phyloP scores from a whole-genome alignment of 2,797 vertebrate species.

The Dallia pectoralis region DNA sequence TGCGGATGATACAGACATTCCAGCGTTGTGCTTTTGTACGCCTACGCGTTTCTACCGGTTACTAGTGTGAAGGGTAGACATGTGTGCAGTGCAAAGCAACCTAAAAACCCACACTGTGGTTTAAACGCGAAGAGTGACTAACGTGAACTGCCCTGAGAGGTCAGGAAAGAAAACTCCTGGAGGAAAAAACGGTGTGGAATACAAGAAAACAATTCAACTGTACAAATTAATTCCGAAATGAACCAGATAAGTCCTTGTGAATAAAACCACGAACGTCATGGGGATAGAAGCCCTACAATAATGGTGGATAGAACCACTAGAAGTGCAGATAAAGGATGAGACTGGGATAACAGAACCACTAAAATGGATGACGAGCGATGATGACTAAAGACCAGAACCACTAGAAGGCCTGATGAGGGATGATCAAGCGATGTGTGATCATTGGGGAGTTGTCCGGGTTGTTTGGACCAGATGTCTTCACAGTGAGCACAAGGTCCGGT shows the following conservation, averaged over 20 bases:
- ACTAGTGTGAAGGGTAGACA: neutral
- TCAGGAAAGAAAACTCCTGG: neutral
- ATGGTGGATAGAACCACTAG: neutral
- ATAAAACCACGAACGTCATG: no score
- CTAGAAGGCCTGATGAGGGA: neutral
- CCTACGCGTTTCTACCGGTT: neutral
- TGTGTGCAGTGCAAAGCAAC: neutral
- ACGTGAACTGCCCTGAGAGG: neutral
- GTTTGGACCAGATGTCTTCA: conserved; percentile 23
- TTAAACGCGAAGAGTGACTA: neutral
- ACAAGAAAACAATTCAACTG: neutral
- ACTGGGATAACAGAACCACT: no score
- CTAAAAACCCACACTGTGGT: neutral
- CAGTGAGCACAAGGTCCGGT: conserved; percentile 12
- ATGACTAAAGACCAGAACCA: neutral
- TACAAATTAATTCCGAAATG: no score
- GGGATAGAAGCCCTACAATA: no score
- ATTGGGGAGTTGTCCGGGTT: conserved; percentile 22
- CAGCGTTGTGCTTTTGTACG: neutral
- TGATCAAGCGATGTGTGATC: conserved; percentile 1
- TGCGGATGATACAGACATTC: neutral
- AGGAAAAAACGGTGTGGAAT: neutral
- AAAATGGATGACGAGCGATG: neutral
- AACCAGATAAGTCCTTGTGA: no score
- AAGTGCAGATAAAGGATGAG: no score